Conservation (phyloP, 2,113 vertebrate species). For the Camelus dromedarius region DNA sequence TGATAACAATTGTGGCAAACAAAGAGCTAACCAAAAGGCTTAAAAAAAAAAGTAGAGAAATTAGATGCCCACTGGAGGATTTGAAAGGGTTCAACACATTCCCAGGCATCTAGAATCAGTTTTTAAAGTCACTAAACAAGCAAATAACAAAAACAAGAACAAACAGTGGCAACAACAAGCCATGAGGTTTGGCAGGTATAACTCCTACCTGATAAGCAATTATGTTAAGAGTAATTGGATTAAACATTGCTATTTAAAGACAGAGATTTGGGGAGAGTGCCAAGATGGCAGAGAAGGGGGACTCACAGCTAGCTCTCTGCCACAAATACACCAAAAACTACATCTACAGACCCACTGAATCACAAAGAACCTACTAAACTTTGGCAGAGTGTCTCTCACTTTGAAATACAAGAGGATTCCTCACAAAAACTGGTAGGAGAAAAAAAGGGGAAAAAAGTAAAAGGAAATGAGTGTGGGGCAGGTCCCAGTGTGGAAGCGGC, state of each 20-base stretch:
- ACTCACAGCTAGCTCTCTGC: too few species aligned
- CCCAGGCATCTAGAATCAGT: background rate
- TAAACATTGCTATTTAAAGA: slow-evolving; percentile 31
- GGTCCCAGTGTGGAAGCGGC: too few species aligned
- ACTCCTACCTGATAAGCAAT: background rate
- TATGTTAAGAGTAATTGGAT: background rate
- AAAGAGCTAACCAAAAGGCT: background rate
- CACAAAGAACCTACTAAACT: too few species aligned
- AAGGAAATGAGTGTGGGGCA: too few species aligned
- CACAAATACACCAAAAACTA: too few species aligned
- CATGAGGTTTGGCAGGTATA: background rate
- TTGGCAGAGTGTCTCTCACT: too few species aligned
- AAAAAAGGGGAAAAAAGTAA: too few species aligned
- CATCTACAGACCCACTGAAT: too few species aligned
- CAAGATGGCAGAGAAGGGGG: too few species aligned
- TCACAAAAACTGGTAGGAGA: too few species aligned
- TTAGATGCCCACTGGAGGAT: background rate
- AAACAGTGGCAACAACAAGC: background rate
- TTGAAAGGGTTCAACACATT: background rate
- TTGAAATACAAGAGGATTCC: too few species aligned
- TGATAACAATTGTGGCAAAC: background rate
- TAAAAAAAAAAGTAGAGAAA: background rate
- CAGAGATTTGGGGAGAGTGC: background rate
- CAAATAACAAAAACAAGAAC: background rate
- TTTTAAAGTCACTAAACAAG: background rate